Conservation (phyloP, 1,140 invertebrate genomes). For the Nasonia giraulti region DNA sequence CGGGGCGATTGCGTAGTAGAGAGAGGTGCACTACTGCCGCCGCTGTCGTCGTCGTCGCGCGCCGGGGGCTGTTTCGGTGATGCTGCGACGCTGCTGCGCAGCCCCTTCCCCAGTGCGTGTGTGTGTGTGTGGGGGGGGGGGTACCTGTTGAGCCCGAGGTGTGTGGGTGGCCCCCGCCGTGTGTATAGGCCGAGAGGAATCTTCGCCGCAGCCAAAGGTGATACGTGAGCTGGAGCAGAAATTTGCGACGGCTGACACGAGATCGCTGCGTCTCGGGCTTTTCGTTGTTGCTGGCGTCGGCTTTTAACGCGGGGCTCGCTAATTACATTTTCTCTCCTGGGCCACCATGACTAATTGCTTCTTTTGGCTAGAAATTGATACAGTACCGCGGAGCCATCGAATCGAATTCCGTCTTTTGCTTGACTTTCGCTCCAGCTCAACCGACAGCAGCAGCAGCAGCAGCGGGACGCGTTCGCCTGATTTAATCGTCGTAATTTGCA, state of each 20-base stretch:
- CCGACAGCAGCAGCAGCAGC: background rate
- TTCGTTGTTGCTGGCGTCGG: too few relatives aligned
- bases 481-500: slow-evolving; percentile 33
- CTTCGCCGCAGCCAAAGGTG: background rate
- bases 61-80: background rate
- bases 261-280: too few relatives aligned
- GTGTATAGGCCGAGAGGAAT: background rate
- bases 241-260: too few relatives aligned
- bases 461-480: slow-evolving; percentile 13
- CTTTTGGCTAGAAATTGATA: too few relatives aligned
- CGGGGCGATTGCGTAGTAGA: slow-evolving; percentile 66
- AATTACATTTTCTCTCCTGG: too few relatives aligned
- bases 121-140: too few relatives aligned
- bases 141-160: slow-evolving; percentile 9
- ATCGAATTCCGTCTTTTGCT: too few relatives aligned
- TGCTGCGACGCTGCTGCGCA: background rate
- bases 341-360: too few relatives aligned
- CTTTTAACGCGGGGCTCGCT: too few relatives aligned
- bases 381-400: too few relatives aligned
- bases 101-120: background rate
- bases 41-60: background rate
- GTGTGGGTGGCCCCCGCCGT: background rate
- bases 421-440: background rate
- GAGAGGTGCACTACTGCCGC: background rate
- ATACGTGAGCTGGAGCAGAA: too few relatives aligned